Percentiles rank a stretch among this genome's conserved stretches.
Conservation (phyloP, 2,113 vertebrate genomes). For the Lepidothrix coronata region DNA sequence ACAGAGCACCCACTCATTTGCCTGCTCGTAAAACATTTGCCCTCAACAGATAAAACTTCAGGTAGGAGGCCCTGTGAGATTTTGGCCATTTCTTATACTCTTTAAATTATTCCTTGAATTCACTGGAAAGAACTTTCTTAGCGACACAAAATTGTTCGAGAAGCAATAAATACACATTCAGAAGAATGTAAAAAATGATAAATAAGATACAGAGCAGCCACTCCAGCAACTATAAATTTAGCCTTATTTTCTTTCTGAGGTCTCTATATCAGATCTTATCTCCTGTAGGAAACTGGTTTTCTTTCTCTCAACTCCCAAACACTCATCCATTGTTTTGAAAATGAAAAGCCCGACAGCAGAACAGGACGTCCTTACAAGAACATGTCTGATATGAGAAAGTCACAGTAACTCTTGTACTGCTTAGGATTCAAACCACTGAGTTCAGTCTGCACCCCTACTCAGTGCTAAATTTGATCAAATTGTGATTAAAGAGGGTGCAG, state of each 20-base stretch:
- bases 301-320: conserved; percentile 8
- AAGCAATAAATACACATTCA: conserved; percentile 51
- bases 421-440: background rate
- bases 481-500: background rate
- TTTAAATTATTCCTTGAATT: conserved; percentile 10
- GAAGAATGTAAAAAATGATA: conserved; percentile 53
- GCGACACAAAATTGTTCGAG: conserved; percentile 7
- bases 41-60: background rate
- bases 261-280: conserved; percentile 64
- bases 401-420: background rate
- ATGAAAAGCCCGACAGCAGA: conserved; percentile 22
- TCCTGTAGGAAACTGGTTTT: conserved; percentile 4
- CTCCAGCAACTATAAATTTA: conserved; percentile 61
- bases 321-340: conserved; percentile 45
- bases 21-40: background rate
- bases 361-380: conserved; percentile 3
- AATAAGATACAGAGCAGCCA: conserved; percentile 56
- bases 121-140: conserved; percentile 2
- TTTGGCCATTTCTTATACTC: background rate
- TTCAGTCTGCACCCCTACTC: background rate
- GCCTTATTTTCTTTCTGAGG: conserved; percentile 19
- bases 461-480: background rate
- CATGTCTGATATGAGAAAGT: background rate
- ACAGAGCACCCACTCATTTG: background rate
- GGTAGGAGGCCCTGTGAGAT: background rate